Evolutionary conservation across 2,797 vertebrate species (phyloP), one percentile per base, ranked within the genome.

Genomic region (Selene dorsalis): DNA sequence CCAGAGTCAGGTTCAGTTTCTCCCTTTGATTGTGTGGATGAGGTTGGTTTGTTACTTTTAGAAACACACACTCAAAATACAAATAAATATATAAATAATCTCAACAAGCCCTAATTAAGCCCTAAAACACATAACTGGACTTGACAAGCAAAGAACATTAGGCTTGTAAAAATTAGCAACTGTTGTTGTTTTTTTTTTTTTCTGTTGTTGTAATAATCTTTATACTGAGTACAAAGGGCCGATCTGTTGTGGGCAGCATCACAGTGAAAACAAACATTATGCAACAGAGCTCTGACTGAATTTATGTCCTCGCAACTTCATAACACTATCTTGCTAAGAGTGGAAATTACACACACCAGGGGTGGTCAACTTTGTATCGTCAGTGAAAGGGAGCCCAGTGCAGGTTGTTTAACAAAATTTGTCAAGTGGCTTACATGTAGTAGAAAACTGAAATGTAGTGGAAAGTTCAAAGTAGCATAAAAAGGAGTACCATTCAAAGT

Each of bases 1-100:
- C 48, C 52, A 45, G 26, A 79, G 12, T 72, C 32, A 14, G 55
- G 20, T 75, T 80, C 24, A 47, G 1, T 62, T 68, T 74, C 3
- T 64, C 22, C 52, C 22, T 58, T 24, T n/a, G 65, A 2, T 48
- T n/a, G 53, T 7, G 6, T n/a, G 4, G 35, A 6, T 77, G 24
- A 24, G 18, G 10, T 4, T 61, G 20, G 28, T 53, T 56, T 67
- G 12, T 17, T 7, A 60, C 58, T 39, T 70, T 43, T 64, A 47
- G 28, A 20, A 45, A 61, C 58, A 13, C 6, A 3, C 39, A 41
- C 32, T 35, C 7, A 35, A 35, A 35, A 35, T 35, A 35, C 2
- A 9, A 35, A 35, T 35, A 41, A 41, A 41, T 12, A 41, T 13
- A 12, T 13, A 11, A 41, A 43, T 4, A 50, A 38, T 13, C 1